Percentiles rank a stretch among this genome's conserved stretches.
Evolutionary conservation across 2,113 vertebrate genomes (phyloP).

Genomic region (Bettongia penicillata): DNA sequence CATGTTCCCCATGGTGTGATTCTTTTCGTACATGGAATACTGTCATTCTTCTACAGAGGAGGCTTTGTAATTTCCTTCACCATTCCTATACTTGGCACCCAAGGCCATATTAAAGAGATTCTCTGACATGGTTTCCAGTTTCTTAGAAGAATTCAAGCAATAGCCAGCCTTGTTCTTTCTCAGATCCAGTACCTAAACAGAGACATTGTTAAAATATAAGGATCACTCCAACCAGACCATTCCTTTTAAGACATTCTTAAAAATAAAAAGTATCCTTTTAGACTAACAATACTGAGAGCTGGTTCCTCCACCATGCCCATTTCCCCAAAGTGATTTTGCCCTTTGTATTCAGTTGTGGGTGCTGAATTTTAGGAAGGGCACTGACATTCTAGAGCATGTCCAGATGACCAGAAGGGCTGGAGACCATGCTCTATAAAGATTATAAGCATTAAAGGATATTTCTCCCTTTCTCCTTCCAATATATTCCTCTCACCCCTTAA

Average conservation of each 20-base stretch:
- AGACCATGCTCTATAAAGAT: background rate
- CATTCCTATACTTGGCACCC: conserved; percentile 22
- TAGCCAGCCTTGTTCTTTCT: conserved; percentile 4
- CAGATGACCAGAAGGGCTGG: background rate
- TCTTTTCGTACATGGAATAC: conserved; percentile 70
- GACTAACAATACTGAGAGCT: conserved; percentile 42
- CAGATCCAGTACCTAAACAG: conserved; percentile 28
- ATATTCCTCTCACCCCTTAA: too few relatives aligned
- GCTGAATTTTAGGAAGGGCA: background rate
- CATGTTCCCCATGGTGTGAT: conserved; percentile 68
- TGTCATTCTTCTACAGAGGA: conserved; percentile 69
- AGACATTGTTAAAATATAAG: conserved; percentile 22
- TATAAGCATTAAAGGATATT: background rate
- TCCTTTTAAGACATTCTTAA: conserved; percentile 53
- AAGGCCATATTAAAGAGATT: conserved; percentile 20
- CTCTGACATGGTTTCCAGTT: conserved; percentile 19
- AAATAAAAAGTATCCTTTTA: conserved; percentile 44
- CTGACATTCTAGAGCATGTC: background rate
- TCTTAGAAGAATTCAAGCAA: conserved; percentile 20
- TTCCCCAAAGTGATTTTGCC: background rate
- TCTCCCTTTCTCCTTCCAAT: too few relatives aligned
- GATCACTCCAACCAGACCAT: conserved; percentile 27
- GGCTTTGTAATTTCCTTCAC: conserved; percentile 64
- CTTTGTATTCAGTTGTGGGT: background rate
- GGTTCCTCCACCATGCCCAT: background rate